These are phyloP conservation scores for Emydocephalus ijimae DNA, from an alignment of 2,113 vertebrate species.

Conservation along the genomic window DNA sequence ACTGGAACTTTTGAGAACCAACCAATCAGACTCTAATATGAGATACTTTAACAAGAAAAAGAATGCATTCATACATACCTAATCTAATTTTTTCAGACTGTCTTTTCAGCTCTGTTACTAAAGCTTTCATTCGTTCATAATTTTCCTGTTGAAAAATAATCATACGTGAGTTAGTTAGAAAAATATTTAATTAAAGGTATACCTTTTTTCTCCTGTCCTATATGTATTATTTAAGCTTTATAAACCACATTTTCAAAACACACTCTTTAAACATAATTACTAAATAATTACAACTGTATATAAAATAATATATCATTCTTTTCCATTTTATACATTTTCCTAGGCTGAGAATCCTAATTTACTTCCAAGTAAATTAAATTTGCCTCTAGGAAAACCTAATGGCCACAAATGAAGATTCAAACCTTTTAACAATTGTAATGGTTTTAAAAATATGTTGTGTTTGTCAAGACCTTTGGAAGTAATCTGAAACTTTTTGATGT, in stretches of 20 bases:
- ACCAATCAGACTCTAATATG: not conserved
- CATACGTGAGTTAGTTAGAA: not conserved
- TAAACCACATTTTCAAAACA: not conserved
- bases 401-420: not conserved
- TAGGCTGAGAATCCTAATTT: not conserved
- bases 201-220: not conserved
- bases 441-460: not conserved
- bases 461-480: not conserved
- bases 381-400: not conserved
- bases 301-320: not conserved
- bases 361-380: not conserved
- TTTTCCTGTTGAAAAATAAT: conserved; percentile 81
- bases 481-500: not conserved
- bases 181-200: not conserved
- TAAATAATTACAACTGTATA: not conserved
- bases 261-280: not conserved
- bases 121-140: conserved; percentile 87
- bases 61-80: conserved; percentile 68
- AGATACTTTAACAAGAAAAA: conserved; percentile 6
- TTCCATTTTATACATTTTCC: not conserved
- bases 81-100: conserved; percentile 80
- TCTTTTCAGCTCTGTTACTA: conserved; percentile 81
- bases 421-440: not conserved
- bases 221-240: not conserved
- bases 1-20: not conserved